A percentile compares a stretch with the other conserved stretches of the same genome.
phyloP scores from a whole-genome alignment of 2,888 invertebrate genomes.

The Camptogramma bilineatum region DNA sequence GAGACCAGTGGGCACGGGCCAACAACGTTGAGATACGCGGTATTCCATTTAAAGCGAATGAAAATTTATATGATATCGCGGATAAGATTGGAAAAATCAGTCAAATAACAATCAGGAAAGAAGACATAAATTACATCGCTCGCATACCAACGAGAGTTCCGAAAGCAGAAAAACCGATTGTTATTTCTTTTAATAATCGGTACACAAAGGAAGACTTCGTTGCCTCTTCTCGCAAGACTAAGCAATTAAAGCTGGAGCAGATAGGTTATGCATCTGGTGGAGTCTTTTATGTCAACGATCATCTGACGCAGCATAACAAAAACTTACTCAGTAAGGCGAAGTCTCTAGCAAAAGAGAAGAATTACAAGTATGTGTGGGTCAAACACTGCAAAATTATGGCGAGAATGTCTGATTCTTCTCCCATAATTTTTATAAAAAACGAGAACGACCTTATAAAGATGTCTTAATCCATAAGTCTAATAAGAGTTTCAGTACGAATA shows the following conservation, averaged over 20 bases:
- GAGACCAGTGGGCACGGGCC: neutral
- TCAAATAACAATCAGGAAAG: neutral
- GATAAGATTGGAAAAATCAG: neutral
- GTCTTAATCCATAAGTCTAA: neutral
- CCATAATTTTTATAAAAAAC: neutral
- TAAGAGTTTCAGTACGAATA: no score
- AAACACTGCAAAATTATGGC: constrained; percentile 11
- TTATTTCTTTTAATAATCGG: neutral
- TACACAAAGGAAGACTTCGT: constrained; percentile 1
- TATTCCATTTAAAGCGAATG: neutral
- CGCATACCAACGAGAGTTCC: neutral
- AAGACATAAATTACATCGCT: neutral
- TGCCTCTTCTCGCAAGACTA: neutral
- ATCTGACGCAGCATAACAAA: neutral
- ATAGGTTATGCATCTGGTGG: neutral
- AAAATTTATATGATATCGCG: neutral
- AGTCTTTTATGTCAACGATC: neutral
- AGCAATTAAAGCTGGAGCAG: neutral
- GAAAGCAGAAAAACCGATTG: neutral
- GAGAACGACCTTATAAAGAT: neutral
- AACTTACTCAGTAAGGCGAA: neutral
- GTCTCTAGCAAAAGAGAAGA: neutral
- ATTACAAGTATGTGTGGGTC: neutral
- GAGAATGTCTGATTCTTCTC: neutral
- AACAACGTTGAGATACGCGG: neutral